Conservation (phyloP, 2,797 vertebrate species). For the Ctenopoma kingsleyae region DNA sequence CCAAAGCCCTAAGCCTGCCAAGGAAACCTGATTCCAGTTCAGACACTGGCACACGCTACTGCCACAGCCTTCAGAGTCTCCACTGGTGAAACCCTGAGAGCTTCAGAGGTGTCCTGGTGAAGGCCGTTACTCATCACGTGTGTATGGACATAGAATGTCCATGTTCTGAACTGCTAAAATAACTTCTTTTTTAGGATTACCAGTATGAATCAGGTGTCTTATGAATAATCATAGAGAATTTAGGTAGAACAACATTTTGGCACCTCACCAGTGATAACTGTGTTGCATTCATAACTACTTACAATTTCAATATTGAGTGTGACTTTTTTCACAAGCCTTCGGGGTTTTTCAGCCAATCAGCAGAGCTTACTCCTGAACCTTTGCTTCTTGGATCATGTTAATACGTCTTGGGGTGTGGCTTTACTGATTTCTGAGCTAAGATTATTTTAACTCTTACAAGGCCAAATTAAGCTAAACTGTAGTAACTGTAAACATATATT, state of each 20-base stretch:
- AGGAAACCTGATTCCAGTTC: constrained; percentile 82
- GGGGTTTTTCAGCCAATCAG: constrained; percentile 79
- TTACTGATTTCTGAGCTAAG: constrained; percentile 78
- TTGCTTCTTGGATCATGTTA: constrained; percentile 88
- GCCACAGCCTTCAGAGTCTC: constrained; percentile 56
- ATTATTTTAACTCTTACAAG: constrained; percentile 81
- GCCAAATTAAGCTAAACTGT: constrained; percentile 27
- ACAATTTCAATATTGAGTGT: constrained; percentile 33
- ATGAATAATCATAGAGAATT: background rate
- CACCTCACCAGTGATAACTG: constrained; percentile 69
- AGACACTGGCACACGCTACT: constrained; percentile 74
- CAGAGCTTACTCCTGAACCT: constrained; percentile 83
- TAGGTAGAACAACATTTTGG: constrained; percentile 24
- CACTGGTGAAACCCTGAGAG: constrained; percentile 48
- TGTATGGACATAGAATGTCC: too few species aligned
- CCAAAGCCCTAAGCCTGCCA: constrained; percentile 74
- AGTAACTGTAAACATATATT: background rate
- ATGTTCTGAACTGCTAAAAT: constrained; percentile 23
- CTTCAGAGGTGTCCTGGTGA: constrained; percentile 54
- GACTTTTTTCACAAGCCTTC: constrained; percentile 47
- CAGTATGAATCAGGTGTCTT: constrained; percentile 6
- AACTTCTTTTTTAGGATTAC: background rate
- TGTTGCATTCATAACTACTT: constrained; percentile 86
- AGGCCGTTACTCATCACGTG: constrained; percentile 3
- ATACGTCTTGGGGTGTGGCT: constrained; percentile 83